A percentile compares a stretch with the other conserved stretches of the same genome.
Conservation (phyloP, 2,113 vertebrate genomes). For the Morone saxatilis region DNA sequence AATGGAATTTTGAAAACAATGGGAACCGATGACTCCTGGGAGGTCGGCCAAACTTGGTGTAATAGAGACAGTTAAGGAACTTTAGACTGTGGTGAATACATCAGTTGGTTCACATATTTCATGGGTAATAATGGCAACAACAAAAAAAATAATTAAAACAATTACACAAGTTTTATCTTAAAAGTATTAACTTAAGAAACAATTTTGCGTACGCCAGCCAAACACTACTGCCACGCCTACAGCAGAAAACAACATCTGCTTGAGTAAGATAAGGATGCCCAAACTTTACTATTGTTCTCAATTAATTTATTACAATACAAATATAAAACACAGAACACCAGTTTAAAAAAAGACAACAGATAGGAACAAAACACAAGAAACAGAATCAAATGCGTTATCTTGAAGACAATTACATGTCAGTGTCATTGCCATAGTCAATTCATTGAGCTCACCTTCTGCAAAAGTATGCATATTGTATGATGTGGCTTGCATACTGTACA, state of each 20-base stretch:
- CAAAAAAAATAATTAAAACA: not conserved
- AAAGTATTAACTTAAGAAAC: not conserved
- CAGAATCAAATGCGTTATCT: not conserved
- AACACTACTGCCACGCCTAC: not conserved
- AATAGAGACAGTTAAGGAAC: not conserved
- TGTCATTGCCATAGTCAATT: not conserved
- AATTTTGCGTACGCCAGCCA: not conserved
- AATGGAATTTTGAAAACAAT: conserved; percentile 34
- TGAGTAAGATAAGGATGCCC: not conserved
- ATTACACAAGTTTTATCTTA: conserved; percentile 12
- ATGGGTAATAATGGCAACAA: not conserved
- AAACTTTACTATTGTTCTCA: not conserved
- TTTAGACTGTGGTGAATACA: conserved; percentile 16
- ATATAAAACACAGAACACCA: not conserved
- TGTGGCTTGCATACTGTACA: not conserved
- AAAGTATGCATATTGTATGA: not conserved
- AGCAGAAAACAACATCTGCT: conserved; percentile 15
- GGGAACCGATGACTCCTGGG: conserved; percentile 4
- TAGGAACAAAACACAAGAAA: not conserved
- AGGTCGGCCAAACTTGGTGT: not conserved
- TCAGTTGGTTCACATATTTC: not conserved
- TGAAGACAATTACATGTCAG: not conserved
- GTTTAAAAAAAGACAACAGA: not conserved
- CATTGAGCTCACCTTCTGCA: not conserved
- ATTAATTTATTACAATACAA: not conserved